These are phyloP conservation scores for Caenorhabditis latens DNA, from an alignment of 1,140 invertebrate species.

Conservation along the genomic window DNA sequence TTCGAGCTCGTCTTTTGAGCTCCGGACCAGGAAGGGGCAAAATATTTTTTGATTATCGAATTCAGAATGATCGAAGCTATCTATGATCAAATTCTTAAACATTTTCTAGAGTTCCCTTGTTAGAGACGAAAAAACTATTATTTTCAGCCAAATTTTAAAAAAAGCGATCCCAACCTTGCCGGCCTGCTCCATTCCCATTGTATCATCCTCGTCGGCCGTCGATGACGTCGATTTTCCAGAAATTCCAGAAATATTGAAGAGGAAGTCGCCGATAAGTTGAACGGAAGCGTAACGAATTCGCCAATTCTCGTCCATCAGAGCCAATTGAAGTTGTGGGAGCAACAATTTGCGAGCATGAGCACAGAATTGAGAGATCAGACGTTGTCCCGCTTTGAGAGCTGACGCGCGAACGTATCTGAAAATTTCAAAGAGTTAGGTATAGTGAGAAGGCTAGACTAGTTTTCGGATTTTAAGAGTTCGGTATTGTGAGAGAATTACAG, in stretches of 20 bases:
- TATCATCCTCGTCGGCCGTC: conserved; percentile 97
- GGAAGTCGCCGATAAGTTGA: conserved; percentile 92
- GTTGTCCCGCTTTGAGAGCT: conserved; percentile 93
- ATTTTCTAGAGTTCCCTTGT: too few relatives aligned
- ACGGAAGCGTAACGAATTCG: conserved; percentile 95
- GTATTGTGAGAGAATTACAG: too few relatives aligned
- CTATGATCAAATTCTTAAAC: too few relatives aligned
- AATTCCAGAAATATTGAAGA: conserved; percentile 94
- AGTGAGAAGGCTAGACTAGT: too few relatives aligned
- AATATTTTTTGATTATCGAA: too few relatives aligned
- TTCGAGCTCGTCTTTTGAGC: too few relatives aligned
- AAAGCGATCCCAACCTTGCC: conserved; percentile 80
- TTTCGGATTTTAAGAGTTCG: too few relatives aligned
- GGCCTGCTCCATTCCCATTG: conserved; percentile 97
- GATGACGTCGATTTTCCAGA: conserved; percentile 99
- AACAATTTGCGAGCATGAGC: conserved; percentile 91
- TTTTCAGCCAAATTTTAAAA: too few relatives aligned
- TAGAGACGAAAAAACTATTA: too few relatives aligned
- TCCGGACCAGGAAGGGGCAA: too few relatives aligned
- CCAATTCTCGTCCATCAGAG: conserved; percentile 97
- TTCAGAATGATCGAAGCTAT: too few relatives aligned
- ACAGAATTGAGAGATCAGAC: conserved; percentile 95
- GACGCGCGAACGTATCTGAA: conserved; percentile 88
- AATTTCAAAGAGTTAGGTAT: not conserved
- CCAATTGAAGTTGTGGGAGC: conserved; percentile 90